Evolutionary conservation across 2,888 invertebrate genomes (phyloP), one percentile per base, ranked within the genome.

Genomic region (Cheilosia grossa): DNA sequence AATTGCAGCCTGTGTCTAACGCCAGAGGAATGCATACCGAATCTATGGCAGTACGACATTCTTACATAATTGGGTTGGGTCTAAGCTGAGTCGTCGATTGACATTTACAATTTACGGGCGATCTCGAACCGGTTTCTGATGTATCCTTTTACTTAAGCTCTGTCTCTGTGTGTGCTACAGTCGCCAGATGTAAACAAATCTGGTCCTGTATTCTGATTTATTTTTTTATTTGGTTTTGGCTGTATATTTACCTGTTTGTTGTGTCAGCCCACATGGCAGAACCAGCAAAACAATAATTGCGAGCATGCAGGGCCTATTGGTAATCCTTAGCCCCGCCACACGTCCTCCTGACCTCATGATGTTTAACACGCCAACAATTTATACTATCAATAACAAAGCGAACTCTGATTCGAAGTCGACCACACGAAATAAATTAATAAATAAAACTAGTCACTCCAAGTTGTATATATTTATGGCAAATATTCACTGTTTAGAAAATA

Each of bases 201-300:
- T 33, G 3, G 2, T 51, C 19, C 49, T 51, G 0, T 13, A 30
- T 24, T 3, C 2, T 53, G 15, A 0, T 13, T 53, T 1, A 0
- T 13, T 53, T 1, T 21, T 30, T 13, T 4, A 19, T 21, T 30
- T 54, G 10, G 0, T 7, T 30, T 13, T 49, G n/a, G n/a, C n/a
- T n/a, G 2, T 17, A 6, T 47, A 81, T 53, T 40, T 61, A 82
- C 82, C 82, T 78, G 82, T 51, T n/a, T 78, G 54, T 73, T 82
- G 77, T 56, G 77, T 73, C 54, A 82, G 47, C 10, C 67, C 61
- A 66, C 40, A 63, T 7, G 78, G 82, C 24, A 73, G 49, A 21
- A 73, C 49, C 24, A 78, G 61, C 9, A 82, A 24, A 42, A 56
- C 44, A 53, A 67, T 21, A 30, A 78, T 33, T 54, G 61, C 59